Evolutionary conservation across 1,140 invertebrate genomes (phyloP).

Genomic region (Leptinotarsa defecta): DNA sequence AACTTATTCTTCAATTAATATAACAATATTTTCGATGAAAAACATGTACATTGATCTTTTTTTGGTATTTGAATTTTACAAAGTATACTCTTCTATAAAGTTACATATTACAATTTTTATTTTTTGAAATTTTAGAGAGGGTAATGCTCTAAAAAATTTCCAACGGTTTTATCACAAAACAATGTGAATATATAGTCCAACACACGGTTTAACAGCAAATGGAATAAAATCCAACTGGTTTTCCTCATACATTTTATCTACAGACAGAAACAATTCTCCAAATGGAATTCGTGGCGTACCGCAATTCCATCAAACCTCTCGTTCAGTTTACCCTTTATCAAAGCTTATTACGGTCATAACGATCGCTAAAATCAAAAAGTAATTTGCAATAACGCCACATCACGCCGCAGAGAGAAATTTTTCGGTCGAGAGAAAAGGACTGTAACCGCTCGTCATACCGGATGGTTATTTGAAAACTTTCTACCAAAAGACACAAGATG

Average conservation of each 20-base stretch:
- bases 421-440: slow-evolving; percentile 8
- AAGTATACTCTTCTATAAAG: too few species aligned
- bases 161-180: too few species aligned
- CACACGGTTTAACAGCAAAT: too few species aligned
- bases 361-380: slow-evolving; percentile 18
- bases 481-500: not conserved
- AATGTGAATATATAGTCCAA: too few species aligned
- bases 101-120: too few species aligned
- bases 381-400: slow-evolving; percentile 26
- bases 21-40: too few species aligned
- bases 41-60: too few species aligned
- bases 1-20: too few species aligned
- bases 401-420: slow-evolving; percentile 21
- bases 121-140: too few species aligned
- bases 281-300: slow-evolving; percentile 10
- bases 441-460: not conserved
- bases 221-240: not conserved
- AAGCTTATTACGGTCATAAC: slow-evolving; percentile 20
- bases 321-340: slow-evolving; percentile 21
- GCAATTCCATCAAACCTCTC: slow-evolving; percentile 20
- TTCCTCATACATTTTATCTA: not conserved
- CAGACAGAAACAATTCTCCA: slow-evolving; percentile 18
- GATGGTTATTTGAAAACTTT: not conserved
- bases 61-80: too few species aligned
- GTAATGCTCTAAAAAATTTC: too few species aligned